Percentiles rank a stretch among this genome's conserved stretches.
Conservation (phyloP, 2,888 invertebrate species). For the Panzeria rudis region DNA sequence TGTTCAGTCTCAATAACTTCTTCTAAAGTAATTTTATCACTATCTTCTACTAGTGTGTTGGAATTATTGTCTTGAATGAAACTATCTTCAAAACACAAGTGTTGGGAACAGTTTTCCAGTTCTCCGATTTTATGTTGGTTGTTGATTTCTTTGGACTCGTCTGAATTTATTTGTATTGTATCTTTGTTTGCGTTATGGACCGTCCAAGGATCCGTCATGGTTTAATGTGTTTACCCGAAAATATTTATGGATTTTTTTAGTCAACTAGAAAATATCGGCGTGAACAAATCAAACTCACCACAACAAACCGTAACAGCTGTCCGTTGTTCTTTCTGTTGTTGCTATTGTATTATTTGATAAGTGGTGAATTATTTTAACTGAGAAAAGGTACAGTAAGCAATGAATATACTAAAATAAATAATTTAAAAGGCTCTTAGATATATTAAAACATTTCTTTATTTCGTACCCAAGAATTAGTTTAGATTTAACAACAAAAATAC, state of each 20-base stretch:
- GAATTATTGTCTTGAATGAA: constrained; percentile 81
- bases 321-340: no score
- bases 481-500: no score
- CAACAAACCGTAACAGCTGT: no score
- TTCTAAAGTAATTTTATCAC: constrained; percentile 80
- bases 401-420: no score
- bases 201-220: constrained; percentile 78
- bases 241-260: constrained; percentile 39
- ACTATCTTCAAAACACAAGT: constrained; percentile 85
- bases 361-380: no score
- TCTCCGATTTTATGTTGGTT: constrained; percentile 48
- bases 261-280: no score
- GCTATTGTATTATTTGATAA: no score
- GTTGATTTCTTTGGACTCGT: constrained; percentile 2
- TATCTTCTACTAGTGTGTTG: constrained; percentile 76
- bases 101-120: constrained; percentile 43
- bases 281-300: no score
- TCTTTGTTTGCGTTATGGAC: constrained; percentile 73
- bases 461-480: no score
- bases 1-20: constrained; percentile 58
- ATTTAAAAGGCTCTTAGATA: no score
- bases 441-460: no score
- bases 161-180: constrained; percentile 50
- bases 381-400: no score
- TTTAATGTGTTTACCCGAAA: constrained; percentile 41